Evolutionary conservation across 2,888 invertebrate genomes (phyloP).

Genomic region (Steinernema carpocapsae): DNA sequence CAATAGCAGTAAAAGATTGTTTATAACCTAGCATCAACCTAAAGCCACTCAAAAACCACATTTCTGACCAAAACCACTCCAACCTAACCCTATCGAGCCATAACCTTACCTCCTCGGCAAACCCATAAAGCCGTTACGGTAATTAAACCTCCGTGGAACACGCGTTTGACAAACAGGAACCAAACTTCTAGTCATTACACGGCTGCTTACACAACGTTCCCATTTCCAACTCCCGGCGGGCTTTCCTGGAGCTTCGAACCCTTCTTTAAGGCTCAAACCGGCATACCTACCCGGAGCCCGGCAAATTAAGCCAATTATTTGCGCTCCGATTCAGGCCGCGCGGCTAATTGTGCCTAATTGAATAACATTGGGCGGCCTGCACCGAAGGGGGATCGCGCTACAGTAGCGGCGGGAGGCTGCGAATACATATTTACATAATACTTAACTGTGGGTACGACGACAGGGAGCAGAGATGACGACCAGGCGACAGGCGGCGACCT

Average conservation of each 20-base stretch:
- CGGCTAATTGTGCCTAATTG: conserved; percentile 22
- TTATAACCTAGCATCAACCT: background rate
- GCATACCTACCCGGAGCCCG: too few relatives aligned
- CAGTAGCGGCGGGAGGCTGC: background rate
- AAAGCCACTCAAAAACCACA: background rate
- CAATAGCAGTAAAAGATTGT: background rate
- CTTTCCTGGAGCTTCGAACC: too few relatives aligned
- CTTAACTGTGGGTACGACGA: conserved; percentile 7
- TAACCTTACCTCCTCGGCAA: too few relatives aligned
- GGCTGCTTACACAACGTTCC: background rate
- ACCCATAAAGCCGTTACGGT: conserved; percentile 6
- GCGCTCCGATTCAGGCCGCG: background rate
- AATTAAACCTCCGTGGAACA: background rate
- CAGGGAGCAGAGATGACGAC: conserved; percentile 16
- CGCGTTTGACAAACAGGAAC: background rate
- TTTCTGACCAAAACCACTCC: background rate
- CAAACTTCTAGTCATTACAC: background rate
- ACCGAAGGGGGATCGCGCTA: background rate
- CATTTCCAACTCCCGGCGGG: too few relatives aligned
- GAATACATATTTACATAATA: conserved; percentile 28
- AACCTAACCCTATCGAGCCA: background rate
- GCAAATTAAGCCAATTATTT: conserved; percentile 22
- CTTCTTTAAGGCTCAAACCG: too few relatives aligned
- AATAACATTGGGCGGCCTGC: background rate
- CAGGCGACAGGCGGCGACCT: conserved; percentile 31